phyloP scores from a whole-genome alignment of 2,113 vertebrate species.

The Gila orcuttii region DNA sequence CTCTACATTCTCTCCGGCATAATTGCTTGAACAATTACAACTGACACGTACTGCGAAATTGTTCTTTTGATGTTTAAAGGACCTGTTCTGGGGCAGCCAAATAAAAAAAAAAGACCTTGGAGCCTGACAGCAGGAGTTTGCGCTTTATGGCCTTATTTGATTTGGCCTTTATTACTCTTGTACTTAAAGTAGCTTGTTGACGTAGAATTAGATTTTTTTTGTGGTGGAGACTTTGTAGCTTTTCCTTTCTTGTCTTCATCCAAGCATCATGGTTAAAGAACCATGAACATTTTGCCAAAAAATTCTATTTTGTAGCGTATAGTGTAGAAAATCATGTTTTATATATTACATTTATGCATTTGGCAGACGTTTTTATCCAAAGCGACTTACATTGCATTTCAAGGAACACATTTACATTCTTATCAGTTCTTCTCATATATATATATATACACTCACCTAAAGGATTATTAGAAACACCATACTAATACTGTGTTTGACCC shows the following conservation, averaged over 20 bases:
- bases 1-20: slow-evolving; percentile 42
- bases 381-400: too few species aligned
- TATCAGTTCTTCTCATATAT: too few species aligned
- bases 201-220: slow-evolving; percentile 11
- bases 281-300: not conserved
- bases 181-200: slow-evolving; percentile 34
- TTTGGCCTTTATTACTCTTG: slow-evolving; percentile 51
- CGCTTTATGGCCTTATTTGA: slow-evolving; percentile 52
- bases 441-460: too few species aligned
- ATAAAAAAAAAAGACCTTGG: slow-evolving; percentile 42
- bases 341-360: too few species aligned
- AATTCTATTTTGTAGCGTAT: not conserved
- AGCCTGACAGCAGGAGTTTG: slow-evolving; percentile 46
- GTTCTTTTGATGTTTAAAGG: slow-evolving; percentile 58
- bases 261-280: not conserved
- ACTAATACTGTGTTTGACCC: too few species aligned
- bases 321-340: not conserved
- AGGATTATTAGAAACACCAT: too few species aligned
- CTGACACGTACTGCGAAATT: slow-evolving; percentile 53
- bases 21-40: slow-evolving; percentile 62
- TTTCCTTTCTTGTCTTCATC: not conserved
- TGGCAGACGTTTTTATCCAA: too few species aligned
- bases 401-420: too few species aligned
- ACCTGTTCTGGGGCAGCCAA: slow-evolving; percentile 50
- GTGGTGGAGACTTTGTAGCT: not conserved